These are phyloP conservation scores for Sprattus sprattus DNA, from an alignment of 2,113 vertebrate species.

Conservation along the genomic window DNA sequence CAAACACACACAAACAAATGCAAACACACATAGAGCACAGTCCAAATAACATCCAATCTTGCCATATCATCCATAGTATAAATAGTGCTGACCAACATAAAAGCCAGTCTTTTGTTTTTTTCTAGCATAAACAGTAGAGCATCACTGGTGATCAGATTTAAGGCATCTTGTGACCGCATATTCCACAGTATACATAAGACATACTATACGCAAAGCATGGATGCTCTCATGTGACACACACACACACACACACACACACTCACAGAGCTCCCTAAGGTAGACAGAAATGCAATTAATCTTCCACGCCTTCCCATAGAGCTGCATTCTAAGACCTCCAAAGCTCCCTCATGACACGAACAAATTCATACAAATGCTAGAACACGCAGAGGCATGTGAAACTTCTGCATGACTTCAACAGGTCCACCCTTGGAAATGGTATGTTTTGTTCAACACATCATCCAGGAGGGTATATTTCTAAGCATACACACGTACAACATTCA, in stretches of 20 bases:
- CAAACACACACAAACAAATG: conserved; percentile 5
- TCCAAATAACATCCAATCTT: conserved; percentile 17
- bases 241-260: conserved; percentile 9
- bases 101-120: background rate
- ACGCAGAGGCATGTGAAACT: background rate
- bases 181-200: background rate
- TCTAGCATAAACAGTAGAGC: background rate
- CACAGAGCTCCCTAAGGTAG: background rate
- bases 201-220: conserved; percentile 12
- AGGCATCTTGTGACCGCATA: conserved; percentile 5
- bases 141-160: too few species aligned
- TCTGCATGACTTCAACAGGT: background rate
- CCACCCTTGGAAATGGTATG: background rate
- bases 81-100: background rate
- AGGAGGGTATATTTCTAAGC: background rate
- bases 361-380: background rate
- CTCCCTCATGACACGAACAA: background rate
- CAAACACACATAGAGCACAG: background rate
- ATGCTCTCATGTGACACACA: conserved; percentile 24
- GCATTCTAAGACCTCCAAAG: background rate
- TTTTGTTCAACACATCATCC: background rate
- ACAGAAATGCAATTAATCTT: background rate
- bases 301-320: conserved; percentile 16
- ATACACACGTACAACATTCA: too few species aligned
- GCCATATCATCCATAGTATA: conserved; percentile 27